Base-by-base conservation (phyloP, 30 jellyfish, hydroid and myxozoan species). In the Aurelia sp. region DNA sequence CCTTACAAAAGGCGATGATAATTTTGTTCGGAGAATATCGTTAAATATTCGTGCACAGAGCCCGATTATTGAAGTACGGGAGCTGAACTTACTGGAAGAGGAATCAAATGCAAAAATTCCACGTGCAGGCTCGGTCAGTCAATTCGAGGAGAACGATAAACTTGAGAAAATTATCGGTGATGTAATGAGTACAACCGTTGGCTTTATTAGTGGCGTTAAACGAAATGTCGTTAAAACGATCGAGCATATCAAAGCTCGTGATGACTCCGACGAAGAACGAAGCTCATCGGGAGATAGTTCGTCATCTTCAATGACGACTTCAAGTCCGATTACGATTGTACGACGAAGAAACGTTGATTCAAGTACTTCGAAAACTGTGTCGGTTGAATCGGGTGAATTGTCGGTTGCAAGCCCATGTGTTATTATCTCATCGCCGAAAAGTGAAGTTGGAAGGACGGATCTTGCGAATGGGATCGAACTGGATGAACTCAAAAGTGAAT, bases 81-180 rank as follows among this genome's bases (percentile, higher is more conserved):
- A 86, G 50, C 85, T 95, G 22, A 81, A 82, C 17, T 50, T 89
- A 19, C 48, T 55, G 47, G 85, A 86, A 19, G 78, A 66, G 12
- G 90, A 78, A 62, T 22, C 23, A 19, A 47, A 50, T 6, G 76
- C 31, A 59, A 81, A 76, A 50, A 79, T 86, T 16, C 91, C 82
- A 2, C 90, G 97, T n/a, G 57, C 88, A 15, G 89, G 97, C 69
- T 89, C 98, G 17, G 96, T 95, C 55, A 86, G 79, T 82, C 98
- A 72, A 41, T 95, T 95, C 60, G 99, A 89, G 73, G 99, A 94
- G 30, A 89, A 82, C 44, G 99, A 85, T 65, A 83, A 84, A 78
- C 60, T 95, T 23, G 99, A 95, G 41, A 86, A 84, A 74, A 79
- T 89, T 4, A 71, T 89, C 55, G 99, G 95, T 53, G 99, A 88